A percentile compares a stretch with the other conserved stretches of the same genome.
Conservation (phyloP, 2,797 vertebrate species). For the Benthosema pterotum region DNA sequence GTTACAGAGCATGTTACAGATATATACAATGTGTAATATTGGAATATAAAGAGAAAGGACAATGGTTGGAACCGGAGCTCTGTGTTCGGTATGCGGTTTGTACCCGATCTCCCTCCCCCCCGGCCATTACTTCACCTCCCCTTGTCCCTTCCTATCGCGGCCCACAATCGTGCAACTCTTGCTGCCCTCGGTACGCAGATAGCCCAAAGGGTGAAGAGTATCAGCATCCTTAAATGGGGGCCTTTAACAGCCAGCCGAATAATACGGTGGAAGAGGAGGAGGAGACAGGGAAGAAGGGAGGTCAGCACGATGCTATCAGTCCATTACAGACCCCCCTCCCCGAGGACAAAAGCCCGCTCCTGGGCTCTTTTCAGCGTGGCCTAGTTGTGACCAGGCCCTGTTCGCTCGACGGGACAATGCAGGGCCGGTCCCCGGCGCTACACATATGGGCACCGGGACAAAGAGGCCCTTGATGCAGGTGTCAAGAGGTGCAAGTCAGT, state of each 20-base stretch:
- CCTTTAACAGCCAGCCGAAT: constrained; percentile 61
- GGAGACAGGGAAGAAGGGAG: constrained; percentile 59
- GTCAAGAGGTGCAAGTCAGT: constrained; percentile 69
- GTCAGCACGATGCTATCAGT: constrained; percentile 76
- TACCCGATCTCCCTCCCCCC: background rate
- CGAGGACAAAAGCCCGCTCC: constrained; percentile 68
- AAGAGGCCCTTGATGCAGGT: constrained; percentile 67
- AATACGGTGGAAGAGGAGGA: constrained; percentile 49
- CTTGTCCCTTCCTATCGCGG: constrained; percentile 52
- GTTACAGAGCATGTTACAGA: constrained; percentile 26
- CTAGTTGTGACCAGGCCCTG: constrained; percentile 61
- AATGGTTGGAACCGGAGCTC: constrained; percentile 44
- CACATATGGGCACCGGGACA: constrained; percentile 60
- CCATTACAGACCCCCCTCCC: constrained; percentile 75
- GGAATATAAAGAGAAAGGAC: constrained; percentile 27
- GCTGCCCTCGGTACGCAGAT: constrained; percentile 41
- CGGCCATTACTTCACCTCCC: constrained; percentile 39
- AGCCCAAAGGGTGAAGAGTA: constrained; percentile 65
- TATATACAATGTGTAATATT: constrained; percentile 27
- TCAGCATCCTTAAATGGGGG: constrained; percentile 60
- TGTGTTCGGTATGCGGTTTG: constrained; percentile 30
- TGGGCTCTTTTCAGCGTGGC: constrained; percentile 69
- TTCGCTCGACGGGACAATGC: constrained; percentile 37
- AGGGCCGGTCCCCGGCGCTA: constrained; percentile 46
- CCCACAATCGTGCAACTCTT: constrained; percentile 48